Percentiles rank a stretch among this genome's conserved stretches.
Conservation (phyloP, 2,797 vertebrate genomes). For the Alca torda region DNA sequence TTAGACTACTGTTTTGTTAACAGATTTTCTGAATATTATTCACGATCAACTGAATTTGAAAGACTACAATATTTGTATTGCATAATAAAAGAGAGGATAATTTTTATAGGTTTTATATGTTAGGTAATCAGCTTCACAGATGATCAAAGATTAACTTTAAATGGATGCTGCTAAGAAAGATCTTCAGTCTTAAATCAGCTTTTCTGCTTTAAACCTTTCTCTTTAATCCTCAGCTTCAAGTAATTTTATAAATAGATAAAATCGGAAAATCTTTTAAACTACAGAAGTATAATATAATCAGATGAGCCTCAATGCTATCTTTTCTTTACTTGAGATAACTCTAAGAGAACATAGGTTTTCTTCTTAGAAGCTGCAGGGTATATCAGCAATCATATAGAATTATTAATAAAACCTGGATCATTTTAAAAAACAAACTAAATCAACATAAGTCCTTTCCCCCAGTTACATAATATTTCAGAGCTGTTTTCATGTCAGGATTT, state of each 20-base stretch:
- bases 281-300: slow-evolving; percentile 51
- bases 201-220: slow-evolving; percentile 60
- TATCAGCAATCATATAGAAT: not conserved
- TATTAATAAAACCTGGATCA: not conserved
- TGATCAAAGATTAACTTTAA: slow-evolving; percentile 71
- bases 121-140: slow-evolving; percentile 66
- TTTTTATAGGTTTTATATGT: slow-evolving; percentile 59
- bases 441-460: not conserved
- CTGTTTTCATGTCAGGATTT: not conserved
- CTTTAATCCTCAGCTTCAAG: slow-evolving; percentile 65
- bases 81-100: slow-evolving; percentile 56
- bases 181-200: slow-evolving; percentile 65
- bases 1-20: not conserved
- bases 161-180: slow-evolving; percentile 66
- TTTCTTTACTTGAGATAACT: slow-evolving; percentile 16
- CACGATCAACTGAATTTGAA: not conserved
- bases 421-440: not conserved
- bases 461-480: not conserved
- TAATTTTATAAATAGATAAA: slow-evolving; percentile 75
- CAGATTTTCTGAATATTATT: not conserved
- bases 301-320: slow-evolving; percentile 21
- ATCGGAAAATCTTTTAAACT: slow-evolving; percentile 71
- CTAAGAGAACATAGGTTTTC: not conserved
- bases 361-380: not conserved
- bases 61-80: slow-evolving; percentile 28